Evolutionary conservation across 2,797 vertebrate species (phyloP), one percentile per base, ranked within the genome.

Genomic region (Helostoma temminkii): DNA sequence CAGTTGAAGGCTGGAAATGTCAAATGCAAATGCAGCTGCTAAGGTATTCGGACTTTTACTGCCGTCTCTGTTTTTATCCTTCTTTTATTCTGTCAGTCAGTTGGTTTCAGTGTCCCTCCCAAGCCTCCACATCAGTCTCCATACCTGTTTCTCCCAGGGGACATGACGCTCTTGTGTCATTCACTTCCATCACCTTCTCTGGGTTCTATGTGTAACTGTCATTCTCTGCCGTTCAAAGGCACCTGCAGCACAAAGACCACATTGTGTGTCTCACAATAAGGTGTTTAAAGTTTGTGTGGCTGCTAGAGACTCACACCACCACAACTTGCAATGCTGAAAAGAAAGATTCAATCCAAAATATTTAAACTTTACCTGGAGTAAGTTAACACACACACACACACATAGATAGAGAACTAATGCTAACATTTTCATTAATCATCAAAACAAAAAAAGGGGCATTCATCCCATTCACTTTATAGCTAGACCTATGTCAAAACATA

Each of bases 21-120:
- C 76, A 86, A 78, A 90, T 85, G 81, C 72, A 85, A 88, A 89
- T 84, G 52, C 49, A 66, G 63, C 55, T 66, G 67, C 64, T 65
- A 1, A 71, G 54, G 54, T 78, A 57, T 78, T 80, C 3, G 59
- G 79, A 74, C 34, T 60, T 53, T 55, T 11, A 34, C 58, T 39
- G 61, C 73, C 0, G 53, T 50, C 60, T 62, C 47, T 62, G 36
- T 69, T 85, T 82, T 72, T 30, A 58, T 55, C 45, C 62, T 71
- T n/a, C 41, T 56, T 83, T 86, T 47, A 19, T 70, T 68, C 79
- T 75, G 71, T 71, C 84, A 77, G 2, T 82, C 76, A 65, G 25
- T 39, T 22, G 41, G 41, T 41, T 61, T 68, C 53, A 59, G 26
- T 9, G 21, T 54, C 59, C 54, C 37, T 26, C 57, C 42, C n/a